Conservation (phyloP, 2,113 vertebrate genomes). For the Lathamus discolor region DNA sequence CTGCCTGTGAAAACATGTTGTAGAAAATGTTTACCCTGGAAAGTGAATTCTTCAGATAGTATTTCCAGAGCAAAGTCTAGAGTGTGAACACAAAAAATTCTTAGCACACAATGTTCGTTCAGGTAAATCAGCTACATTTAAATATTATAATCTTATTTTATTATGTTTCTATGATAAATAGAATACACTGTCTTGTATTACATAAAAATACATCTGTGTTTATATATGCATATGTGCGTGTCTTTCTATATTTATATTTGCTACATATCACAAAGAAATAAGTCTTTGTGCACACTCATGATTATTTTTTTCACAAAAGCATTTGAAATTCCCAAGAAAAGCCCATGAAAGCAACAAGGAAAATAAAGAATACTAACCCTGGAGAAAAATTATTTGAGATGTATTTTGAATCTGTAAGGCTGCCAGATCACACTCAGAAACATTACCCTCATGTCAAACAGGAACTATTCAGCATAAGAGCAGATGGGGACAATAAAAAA, state of each 20-base stretch:
- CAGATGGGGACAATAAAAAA: neutral
- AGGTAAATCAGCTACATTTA: neutral
- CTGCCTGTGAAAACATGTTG: neutral
- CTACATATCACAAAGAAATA: neutral
- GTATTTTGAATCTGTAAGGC: neutral
- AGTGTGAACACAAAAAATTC: neutral
- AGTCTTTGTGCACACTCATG: neutral
- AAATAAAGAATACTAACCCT: neutral
- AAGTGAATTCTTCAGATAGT: neutral
- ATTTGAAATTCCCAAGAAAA: neutral
- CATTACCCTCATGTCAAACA: neutral
- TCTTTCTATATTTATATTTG: neutral
- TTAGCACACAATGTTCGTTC: neutral
- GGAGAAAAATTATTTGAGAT: neutral
- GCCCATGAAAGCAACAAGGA: neutral
- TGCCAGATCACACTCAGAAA: neutral
- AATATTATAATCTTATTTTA: neutral
- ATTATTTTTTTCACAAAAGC: neutral
- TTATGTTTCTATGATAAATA: neutral
- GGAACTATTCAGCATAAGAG: constrained; percentile 1
- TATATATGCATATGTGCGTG: neutral
- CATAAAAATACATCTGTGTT: neutral
- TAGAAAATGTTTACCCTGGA: neutral
- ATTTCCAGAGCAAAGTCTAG: neutral
- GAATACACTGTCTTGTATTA: neutral